phyloP scores from a whole-genome alignment of 2,888 invertebrate genomes.

The Himalopsyche tibetana region DNA sequence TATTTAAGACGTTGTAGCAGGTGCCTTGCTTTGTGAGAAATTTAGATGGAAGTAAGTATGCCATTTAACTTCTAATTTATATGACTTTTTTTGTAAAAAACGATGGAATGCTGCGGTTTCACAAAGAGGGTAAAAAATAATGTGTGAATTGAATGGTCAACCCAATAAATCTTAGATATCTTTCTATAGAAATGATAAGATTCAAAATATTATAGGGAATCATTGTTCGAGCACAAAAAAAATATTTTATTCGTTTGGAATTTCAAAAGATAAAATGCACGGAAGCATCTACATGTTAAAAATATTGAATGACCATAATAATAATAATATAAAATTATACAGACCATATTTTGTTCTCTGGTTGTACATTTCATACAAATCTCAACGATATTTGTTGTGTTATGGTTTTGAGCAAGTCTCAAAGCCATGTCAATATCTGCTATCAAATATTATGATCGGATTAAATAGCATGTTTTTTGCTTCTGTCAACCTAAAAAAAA shows the following conservation, averaged over 20 bases:
- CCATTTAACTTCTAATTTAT: conserved; percentile 54
- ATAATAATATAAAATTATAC: no score
- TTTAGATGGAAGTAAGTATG: conserved; percentile 45
- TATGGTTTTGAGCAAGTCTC: no score
- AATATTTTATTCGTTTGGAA: not conserved
- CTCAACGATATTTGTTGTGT: no score
- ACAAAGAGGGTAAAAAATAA: conserved; percentile 9
- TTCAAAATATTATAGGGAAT: conserved; percentile 17
- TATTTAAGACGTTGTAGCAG: conserved; percentile 40
- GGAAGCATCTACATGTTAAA: not conserved
- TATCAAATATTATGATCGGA: no score
- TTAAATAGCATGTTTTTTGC: no score
- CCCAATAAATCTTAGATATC: conserved; percentile 8
- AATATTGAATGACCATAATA: no score
- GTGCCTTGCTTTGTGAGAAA: conserved; percentile 49
- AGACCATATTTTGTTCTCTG: no score
- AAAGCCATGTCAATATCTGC: no score
- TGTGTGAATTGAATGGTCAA: conserved; percentile 28
- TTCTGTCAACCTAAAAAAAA: no score
- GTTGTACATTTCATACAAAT: no score
- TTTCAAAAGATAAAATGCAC: not conserved
- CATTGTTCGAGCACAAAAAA: not conserved
- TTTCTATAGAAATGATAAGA: conserved; percentile 31
- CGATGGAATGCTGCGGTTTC: conserved; percentile 41
- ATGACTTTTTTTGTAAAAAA: conserved; percentile 32